A percentile compares a stretch with the other conserved stretches of the same genome.
phyloP scores from a whole-genome alignment of 2,797 vertebrate species.

The Xenops minutus region DNA sequence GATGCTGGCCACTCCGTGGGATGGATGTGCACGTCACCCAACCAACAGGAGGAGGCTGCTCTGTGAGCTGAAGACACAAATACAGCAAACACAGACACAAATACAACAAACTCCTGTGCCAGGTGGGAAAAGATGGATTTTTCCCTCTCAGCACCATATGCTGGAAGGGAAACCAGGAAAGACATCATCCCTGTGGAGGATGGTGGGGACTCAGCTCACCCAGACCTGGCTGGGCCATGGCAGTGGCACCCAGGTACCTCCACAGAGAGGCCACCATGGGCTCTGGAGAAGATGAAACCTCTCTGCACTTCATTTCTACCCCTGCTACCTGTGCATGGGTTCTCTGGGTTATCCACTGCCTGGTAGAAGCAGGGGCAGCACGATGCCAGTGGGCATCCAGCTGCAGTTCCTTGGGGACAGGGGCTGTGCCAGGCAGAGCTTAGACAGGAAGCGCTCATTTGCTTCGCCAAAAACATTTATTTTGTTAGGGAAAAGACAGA shows the following conservation, averaged over 20 bases:
- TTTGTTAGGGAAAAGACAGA: background rate
- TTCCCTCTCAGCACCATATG: background rate
- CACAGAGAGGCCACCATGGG: accelerated
- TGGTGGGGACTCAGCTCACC: background rate
- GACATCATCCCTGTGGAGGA: background rate
- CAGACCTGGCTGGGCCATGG: background rate
- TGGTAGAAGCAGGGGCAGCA: background rate
- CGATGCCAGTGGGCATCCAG: background rate
- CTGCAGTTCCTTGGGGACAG: background rate
- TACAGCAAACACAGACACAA: background rate
- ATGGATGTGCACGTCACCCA: background rate
- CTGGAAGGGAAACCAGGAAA: background rate
- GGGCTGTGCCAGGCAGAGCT: background rate
- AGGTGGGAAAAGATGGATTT: background rate
- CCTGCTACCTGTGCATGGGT: background rate
- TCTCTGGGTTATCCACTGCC: background rate
- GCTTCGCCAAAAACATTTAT: background rate
- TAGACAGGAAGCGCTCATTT: background rate
- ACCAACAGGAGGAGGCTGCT: accelerated
- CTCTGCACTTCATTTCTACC: background rate
- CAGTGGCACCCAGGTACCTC: accelerated
- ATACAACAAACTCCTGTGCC: background rate
- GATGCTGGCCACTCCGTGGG: accelerated
- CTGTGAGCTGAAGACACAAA: background rate
- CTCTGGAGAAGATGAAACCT: background rate